Evolutionary conservation across 2,797 vertebrate genomes (phyloP).

Genomic region (Brachyalestes nurse): DNA sequence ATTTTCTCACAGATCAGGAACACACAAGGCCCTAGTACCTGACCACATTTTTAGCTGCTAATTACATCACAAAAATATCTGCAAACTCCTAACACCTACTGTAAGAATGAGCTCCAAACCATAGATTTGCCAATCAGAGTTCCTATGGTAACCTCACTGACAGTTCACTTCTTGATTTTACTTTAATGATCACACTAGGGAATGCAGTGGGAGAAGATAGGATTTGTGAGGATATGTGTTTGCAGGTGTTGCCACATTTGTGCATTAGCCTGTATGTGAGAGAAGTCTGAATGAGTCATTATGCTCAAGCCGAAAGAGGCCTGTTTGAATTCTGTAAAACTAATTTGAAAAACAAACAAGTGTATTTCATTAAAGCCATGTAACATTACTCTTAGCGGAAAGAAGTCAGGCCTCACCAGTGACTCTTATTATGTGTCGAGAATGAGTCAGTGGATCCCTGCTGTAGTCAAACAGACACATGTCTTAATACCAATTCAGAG

Average conservation of each 20-base stretch:
- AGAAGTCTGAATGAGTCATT: constrained; percentile 47
- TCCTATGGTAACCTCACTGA: constrained; percentile 53
- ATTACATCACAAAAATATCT: constrained; percentile 41
- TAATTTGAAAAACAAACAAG: constrained; percentile 21
- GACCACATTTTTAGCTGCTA: constrained; percentile 29
- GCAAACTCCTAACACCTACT: constrained; percentile 38
- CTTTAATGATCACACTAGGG: constrained; percentile 59
- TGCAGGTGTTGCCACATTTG: not conserved
- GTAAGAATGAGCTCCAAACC: constrained; percentile 45
- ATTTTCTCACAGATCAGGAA: not conserved
- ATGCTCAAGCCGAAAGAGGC: constrained; percentile 44
- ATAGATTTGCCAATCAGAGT: constrained; percentile 48
- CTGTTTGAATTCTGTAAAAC: constrained; percentile 9
- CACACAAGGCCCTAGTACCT: not conserved
- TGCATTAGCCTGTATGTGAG: constrained; percentile 34
- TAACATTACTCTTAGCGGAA: constrained; percentile 22
- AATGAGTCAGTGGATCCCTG: constrained; percentile 24
- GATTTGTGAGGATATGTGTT: constrained; percentile 29
- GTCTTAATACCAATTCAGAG: constrained; percentile 8
- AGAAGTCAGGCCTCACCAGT: not conserved
- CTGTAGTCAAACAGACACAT: not conserved
- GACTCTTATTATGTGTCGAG: constrained; percentile 9
- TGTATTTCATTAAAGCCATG: constrained; percentile 27
- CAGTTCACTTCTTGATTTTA: constrained; percentile 49
- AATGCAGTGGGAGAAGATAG: constrained; percentile 44